Evolutionary conservation across 2,113 vertebrate genomes (phyloP).

Genomic region (Hemiprocne comata): DNA sequence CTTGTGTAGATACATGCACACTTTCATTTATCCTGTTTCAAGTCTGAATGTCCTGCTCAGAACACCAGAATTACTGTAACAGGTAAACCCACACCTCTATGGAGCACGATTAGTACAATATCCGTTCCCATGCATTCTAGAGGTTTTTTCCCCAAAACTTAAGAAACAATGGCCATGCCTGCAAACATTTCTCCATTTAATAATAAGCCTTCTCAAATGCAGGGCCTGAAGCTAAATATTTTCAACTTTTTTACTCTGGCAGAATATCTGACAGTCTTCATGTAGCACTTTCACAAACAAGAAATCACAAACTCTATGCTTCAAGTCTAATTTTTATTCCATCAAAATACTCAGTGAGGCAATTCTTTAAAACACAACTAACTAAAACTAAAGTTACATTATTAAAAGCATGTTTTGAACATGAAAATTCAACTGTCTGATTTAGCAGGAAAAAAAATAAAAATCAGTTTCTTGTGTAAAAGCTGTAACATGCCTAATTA

Average conservation of each 20-base stretch:
- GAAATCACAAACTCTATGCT: not conserved
- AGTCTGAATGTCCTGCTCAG: accelerated
- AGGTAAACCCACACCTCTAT: accelerated
- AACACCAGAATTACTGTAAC: accelerated
- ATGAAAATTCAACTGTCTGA: not conserved
- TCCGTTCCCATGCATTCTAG: not conserved
- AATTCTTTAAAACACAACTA: not conserved
- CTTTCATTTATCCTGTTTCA: not conserved
- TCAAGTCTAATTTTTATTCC: not conserved
- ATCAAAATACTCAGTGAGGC: not conserved
- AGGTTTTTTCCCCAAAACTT: not conserved
- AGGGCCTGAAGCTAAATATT: not conserved
- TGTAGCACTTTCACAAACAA: not conserved
- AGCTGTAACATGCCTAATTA: not conserved
- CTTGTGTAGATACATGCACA: not conserved
- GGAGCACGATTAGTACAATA: accelerated
- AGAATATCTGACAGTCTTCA: not conserved
- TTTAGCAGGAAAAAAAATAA: not conserved
- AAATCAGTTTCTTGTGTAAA: not conserved
- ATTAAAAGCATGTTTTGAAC: not conserved
- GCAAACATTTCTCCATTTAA: not conserved
- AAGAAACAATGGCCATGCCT: not conserved
- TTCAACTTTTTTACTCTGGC: not conserved
- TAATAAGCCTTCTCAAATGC: not conserved
- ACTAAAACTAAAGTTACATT: not conserved